These are phyloP conservation scores for Apamea sordens DNA, from an alignment of 2,888 invertebrate species.

Conservation along the genomic window DNA sequence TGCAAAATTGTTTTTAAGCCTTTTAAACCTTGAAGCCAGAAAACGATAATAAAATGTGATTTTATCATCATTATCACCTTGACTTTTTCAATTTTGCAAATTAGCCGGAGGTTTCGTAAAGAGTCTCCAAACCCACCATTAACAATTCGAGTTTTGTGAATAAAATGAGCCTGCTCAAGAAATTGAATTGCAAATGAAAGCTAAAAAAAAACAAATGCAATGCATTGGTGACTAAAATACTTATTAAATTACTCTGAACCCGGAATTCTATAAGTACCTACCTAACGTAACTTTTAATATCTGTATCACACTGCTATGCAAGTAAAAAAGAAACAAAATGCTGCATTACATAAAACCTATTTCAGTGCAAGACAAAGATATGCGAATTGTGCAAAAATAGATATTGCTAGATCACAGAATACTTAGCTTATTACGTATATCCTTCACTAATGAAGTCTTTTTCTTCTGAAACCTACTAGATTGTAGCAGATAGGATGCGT, in stretches of 20 bases:
- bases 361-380: slow-evolving; percentile 11
- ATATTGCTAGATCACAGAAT: not conserved
- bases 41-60: not conserved
- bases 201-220: too few species aligned
- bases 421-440: not conserved
- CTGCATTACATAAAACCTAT: slow-evolving; percentile 2
- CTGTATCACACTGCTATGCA: not conserved
- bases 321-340: not conserved
- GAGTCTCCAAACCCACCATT: not conserved
- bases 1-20: not conserved
- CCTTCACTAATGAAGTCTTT: too few species aligned
- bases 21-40: not conserved
- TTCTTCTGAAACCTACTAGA: too few species aligned
- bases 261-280: not conserved
- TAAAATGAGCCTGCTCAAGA: not conserved
- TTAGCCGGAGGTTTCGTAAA: not conserved
- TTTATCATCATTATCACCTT: not conserved
- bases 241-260: slow-evolving; percentile 3
- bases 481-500: too few species aligned
- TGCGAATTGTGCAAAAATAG: not conserved
- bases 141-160: not conserved
- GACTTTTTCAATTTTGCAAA: not conserved
- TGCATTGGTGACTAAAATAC: not conserved
- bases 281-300: not conserved
- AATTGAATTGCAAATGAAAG: slow-evolving; percentile 10